phyloP scores from a whole-genome alignment of 2,113 vertebrate genomes.

The Bubo blakistoni region DNA sequence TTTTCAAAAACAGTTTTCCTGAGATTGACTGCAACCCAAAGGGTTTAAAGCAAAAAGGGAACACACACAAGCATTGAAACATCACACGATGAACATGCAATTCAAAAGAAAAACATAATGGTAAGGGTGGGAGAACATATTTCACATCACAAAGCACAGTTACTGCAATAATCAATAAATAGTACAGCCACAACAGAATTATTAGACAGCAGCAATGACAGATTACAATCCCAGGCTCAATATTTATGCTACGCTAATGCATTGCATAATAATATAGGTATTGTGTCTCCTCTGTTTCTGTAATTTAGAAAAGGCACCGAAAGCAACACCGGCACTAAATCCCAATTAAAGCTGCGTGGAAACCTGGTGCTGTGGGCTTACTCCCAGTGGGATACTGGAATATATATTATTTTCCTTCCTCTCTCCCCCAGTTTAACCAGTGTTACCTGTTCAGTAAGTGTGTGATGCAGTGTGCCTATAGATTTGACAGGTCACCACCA shows the following conservation, averaged over 20 bases:
- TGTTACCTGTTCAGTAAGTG: rapidly evolving
- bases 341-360: not conserved
- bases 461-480: too few species aligned
- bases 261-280: not conserved
- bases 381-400: not conserved
- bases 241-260: not conserved
- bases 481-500: not conserved
- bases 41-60: not conserved
- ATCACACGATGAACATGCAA: not conserved
- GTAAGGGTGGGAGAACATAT: slow-evolving; percentile 25
- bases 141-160: slow-evolving; percentile 18
- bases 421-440: not conserved
- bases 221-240: not conserved
- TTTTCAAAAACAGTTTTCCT: not conserved
- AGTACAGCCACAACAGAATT: slow-evolving; percentile 25
- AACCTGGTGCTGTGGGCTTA: not conserved
- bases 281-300: not conserved
- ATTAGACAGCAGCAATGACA: slow-evolving; percentile 16
- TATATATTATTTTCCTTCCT: not conserved
- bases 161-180: slow-evolving; percentile 36
- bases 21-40: not conserved
- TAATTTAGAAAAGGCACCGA: not conserved
- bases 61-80: not conserved
- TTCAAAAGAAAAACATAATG: slow-evolving; percentile 34
- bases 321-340: not conserved